Percentiles rank a stretch among this genome's conserved stretches.
These are phyloP conservation scores for Gymnocheta viridis DNA, from an alignment of 2,888 invertebrate species.

Conservation along the genomic window DNA sequence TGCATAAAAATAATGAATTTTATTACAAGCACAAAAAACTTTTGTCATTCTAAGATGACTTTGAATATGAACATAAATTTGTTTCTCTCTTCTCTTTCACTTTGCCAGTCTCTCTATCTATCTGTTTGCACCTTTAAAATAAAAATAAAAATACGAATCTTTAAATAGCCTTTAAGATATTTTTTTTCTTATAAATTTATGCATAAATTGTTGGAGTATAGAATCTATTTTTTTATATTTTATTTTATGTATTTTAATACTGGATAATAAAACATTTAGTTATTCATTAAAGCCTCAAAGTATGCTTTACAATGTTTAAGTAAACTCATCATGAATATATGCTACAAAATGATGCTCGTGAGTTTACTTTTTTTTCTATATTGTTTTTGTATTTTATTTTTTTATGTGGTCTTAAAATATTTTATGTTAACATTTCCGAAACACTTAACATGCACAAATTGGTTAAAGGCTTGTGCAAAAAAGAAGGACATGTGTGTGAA, in stretches of 20 bases:
- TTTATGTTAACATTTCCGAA: slow-evolving; percentile 58
- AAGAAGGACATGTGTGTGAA: neutral
- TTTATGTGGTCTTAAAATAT: slow-evolving; percentile 52
- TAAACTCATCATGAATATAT: slow-evolving; percentile 11
- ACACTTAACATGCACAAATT: slow-evolving; percentile 61
- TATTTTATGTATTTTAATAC: slow-evolving; percentile 8
- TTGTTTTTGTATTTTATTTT: neutral
- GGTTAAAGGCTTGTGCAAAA: slow-evolving; percentile 35
- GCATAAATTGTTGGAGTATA: slow-evolving; percentile 24
- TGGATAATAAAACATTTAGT: slow-evolving; percentile 42
- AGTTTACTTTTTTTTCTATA: neutral
- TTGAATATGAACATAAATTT: slow-evolving; percentile 15
- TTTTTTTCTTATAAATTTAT: slow-evolving; percentile 35
- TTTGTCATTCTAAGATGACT: slow-evolving; percentile 55
- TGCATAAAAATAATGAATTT: slow-evolving; percentile 63
- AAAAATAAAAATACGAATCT: neutral
- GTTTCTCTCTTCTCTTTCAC: neutral
- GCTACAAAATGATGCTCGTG: neutral
- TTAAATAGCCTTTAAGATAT: slow-evolving; percentile 14
- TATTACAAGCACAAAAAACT: slow-evolving; percentile 41
- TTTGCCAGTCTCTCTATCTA: neutral
- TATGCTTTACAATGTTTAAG: slow-evolving; percentile 34
- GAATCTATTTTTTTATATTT: slow-evolving; percentile 14
- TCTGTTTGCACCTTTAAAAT: neutral
- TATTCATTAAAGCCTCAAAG: slow-evolving; percentile 52